phyloP scores from a whole-genome alignment of 2,113 vertebrate species.

The Scopus umbretta region DNA sequence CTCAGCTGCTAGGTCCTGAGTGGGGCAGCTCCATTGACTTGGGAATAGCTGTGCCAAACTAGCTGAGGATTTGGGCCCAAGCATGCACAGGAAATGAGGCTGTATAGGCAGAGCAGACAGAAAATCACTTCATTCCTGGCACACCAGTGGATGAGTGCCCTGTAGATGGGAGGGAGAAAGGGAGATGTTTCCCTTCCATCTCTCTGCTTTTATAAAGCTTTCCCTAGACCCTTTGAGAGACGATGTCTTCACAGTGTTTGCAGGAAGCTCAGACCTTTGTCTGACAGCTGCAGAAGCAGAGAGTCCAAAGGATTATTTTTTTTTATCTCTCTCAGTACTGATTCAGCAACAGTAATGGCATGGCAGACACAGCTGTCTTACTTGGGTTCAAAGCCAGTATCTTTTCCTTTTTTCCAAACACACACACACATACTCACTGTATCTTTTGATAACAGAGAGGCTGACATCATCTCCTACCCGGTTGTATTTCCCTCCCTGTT shows the following conservation, averaged over 20 bases:
- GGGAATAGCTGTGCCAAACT: not conserved
- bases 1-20: not conserved
- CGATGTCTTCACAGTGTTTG: not conserved
- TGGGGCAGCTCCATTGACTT: not conserved
- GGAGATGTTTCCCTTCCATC: not conserved
- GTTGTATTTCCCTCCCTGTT: slow-evolving; percentile 27
- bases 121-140: slow-evolving; percentile 5
- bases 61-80: not conserved
- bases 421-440: not conserved
- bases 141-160: not conserved
- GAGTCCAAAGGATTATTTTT: not conserved
- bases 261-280: slow-evolving; percentile 44
- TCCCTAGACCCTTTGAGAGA: not conserved
- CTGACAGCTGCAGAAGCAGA: slow-evolving; percentile 32
- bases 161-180: not conserved
- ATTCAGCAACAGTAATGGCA: slow-evolving; percentile 2
- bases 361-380: slow-evolving; percentile 34
- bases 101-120: not conserved
- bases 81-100: not conserved
- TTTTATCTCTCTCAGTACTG: not conserved
- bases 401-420: not conserved
- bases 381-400: slow-evolving; percentile 16
- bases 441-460: slow-evolving; percentile 33
- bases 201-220: not conserved
- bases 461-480: slow-evolving; percentile 54